These are phyloP conservation scores for Standfussiana lucernea DNA, from an alignment of 2,888 invertebrate genomes.

Conservation along the genomic window DNA sequence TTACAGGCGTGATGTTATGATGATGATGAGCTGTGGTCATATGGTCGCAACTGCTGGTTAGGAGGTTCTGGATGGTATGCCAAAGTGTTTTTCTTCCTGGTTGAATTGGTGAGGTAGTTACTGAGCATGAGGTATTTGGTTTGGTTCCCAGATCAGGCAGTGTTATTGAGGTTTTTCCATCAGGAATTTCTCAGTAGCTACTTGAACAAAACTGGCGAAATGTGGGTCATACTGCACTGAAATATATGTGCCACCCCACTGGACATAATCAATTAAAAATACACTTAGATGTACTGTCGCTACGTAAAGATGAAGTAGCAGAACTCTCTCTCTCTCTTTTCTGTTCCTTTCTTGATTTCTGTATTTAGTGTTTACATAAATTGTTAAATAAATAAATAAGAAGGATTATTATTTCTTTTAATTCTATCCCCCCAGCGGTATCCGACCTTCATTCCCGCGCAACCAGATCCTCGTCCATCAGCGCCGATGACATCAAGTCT, in stretches of 20 bases:
- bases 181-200: not conserved
- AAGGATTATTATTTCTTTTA: not conserved
- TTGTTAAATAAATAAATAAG: no score
- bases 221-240: not conserved
- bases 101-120: not conserved
- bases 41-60: not conserved
- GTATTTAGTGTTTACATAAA: no score
- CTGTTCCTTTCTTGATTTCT: no score
- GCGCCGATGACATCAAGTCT: slow-evolving; percentile 73
- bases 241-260: not conserved
- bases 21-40: no score
- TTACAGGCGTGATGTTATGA: no score
- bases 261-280: not conserved
- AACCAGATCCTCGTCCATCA: slow-evolving; percentile 64
- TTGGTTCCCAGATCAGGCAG: not conserved
- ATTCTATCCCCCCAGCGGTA: slow-evolving; percentile 73
- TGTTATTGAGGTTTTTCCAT: not conserved
- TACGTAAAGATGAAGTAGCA: no score
- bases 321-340: no score
- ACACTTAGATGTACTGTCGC: no score
- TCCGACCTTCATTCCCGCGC: slow-evolving; percentile 74
- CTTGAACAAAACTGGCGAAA: not conserved
- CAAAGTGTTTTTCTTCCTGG: not conserved
- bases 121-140: not conserved
- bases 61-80: not conserved